These are phyloP conservation scores for Ambastaia sidthimunki DNA, from an alignment of 2,797 vertebrate species.

Conservation along the genomic window DNA sequence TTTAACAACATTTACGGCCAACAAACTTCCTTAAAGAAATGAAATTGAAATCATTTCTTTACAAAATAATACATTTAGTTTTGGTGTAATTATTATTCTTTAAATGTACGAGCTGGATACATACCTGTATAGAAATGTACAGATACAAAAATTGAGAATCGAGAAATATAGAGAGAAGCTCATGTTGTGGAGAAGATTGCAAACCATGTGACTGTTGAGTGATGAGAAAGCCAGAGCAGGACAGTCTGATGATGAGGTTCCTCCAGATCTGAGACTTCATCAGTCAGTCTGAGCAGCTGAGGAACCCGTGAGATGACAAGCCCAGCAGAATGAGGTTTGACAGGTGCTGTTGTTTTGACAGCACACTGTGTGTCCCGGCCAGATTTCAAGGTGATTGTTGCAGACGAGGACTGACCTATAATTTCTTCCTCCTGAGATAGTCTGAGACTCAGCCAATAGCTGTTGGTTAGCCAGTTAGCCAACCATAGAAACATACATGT, in stretches of 20 bases:
- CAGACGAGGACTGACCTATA: slow-evolving; percentile 29
- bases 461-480: slow-evolving; percentile 18
- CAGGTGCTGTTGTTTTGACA: not conserved
- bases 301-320: slow-evolving; percentile 33
- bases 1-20: no score
- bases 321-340: slow-evolving; percentile 28
- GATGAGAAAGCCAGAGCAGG: slow-evolving; percentile 9
- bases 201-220: not conserved
- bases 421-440: slow-evolving; percentile 21
- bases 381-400: slow-evolving; percentile 31
- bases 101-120: no score
- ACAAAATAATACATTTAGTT: no score
- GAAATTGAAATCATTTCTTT: no score
- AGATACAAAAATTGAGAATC: no score
- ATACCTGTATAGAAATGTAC: no score
- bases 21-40: no score
- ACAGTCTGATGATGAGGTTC: slow-evolving; percentile 33
- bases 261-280: no score
- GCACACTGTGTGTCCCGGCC: not conserved
- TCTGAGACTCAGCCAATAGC: not conserved
- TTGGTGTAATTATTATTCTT: no score
- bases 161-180: no score
- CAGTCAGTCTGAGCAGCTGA: slow-evolving; percentile 24
- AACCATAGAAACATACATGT: not conserved
- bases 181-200: no score